Percentiles rank a stretch among this genome's conserved stretches.
Conservation (phyloP, 2,113 vertebrate genomes). For the Enhydra lutris region DNA sequence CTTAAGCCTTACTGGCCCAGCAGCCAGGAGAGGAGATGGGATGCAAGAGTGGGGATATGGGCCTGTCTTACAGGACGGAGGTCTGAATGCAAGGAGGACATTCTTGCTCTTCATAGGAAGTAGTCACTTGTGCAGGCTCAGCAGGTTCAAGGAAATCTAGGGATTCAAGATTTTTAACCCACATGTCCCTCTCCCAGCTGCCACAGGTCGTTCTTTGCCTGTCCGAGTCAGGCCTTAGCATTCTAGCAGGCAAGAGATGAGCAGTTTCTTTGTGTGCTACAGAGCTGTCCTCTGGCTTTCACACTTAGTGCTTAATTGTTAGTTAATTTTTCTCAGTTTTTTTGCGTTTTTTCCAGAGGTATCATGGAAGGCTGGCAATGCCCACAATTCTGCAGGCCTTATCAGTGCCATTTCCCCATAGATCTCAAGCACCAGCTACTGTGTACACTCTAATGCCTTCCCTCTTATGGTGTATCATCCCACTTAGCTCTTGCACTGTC, state of each 20-base stretch:
- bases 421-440: not conserved
- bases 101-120: not conserved
- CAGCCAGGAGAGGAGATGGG: not conserved
- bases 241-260: not conserved
- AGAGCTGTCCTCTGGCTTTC: not conserved
- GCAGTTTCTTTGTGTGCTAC: not conserved
- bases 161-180: not conserved
- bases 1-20: not conserved
- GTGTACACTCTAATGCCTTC: accelerated
- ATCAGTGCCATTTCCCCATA: accelerated
- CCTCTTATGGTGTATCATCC: not conserved
- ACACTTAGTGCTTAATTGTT: not conserved
- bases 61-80: not conserved
- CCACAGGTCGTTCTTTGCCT: not conserved
- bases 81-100: not conserved
- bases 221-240: accelerated
- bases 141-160: not conserved
- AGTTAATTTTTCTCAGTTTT: not conserved
- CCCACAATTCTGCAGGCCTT: accelerated
- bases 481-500: not conserved
- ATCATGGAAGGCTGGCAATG: not conserved
- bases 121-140: no score
- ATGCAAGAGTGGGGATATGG: accelerated
- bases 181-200: no score
- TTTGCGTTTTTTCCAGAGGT: not conserved